Conservation (phyloP, 1,140 invertebrate genomes). For the Ceratosolen solmsi region DNA sequence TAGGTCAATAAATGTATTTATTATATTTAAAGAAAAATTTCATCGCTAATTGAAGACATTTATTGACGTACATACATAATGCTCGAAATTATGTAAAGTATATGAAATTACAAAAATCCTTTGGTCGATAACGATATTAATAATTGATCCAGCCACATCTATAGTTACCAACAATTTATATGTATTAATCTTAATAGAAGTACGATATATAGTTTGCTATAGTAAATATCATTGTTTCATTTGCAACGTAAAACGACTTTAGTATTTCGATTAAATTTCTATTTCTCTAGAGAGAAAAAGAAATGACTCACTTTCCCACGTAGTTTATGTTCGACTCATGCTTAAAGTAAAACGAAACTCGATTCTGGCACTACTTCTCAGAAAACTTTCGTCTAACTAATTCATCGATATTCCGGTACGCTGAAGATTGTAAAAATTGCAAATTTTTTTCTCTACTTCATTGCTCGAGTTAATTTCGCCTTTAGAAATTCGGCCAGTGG, state of each 20-base stretch:
- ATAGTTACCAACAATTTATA: too few relatives aligned
- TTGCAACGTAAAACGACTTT: too few relatives aligned
- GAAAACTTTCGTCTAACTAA: background rate
- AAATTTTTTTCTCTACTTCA: background rate
- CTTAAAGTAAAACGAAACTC: background rate
- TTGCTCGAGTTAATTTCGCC: background rate
- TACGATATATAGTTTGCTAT: too few relatives aligned
- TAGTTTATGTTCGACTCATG: background rate
- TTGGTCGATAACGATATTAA: too few relatives aligned
- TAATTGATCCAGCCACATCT: too few relatives aligned
- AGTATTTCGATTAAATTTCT: background rate
- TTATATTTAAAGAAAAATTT: too few relatives aligned
- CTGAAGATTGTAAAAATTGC: background rate
- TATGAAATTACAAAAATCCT: too few relatives aligned
- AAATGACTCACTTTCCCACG: background rate
- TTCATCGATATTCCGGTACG: background rate
- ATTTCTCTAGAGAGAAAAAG: background rate
- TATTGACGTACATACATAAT: too few relatives aligned
- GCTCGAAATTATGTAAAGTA: too few relatives aligned
- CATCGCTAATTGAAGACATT: too few relatives aligned
- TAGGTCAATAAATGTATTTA: too few relatives aligned
- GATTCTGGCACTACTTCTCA: background rate
- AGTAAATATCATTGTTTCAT: background rate
- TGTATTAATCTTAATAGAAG: too few relatives aligned
- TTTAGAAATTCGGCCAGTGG: background rate